Percentiles rank a stretch among this genome's conserved stretches.
These are phyloP conservation scores for Diachrysia chrysitis DNA, from an alignment of 2,888 invertebrate species.

Conservation along the genomic window DNA sequence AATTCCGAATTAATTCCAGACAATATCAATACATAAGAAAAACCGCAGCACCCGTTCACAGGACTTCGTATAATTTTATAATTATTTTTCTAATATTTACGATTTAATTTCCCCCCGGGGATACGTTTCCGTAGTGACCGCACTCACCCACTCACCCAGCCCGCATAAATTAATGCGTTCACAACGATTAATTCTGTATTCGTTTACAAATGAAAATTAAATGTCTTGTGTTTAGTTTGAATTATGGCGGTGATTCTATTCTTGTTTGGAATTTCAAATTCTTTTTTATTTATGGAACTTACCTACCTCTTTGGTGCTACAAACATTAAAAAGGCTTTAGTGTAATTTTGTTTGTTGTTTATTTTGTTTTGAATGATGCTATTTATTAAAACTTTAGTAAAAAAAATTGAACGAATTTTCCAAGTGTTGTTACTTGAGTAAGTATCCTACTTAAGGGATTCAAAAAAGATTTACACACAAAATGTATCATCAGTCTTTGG, in stretches of 20 bases:
- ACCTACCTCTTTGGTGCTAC: not conserved
- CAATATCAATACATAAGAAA: not conserved
- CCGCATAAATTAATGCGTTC: conserved; percentile 63
- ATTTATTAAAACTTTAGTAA: too few species aligned
- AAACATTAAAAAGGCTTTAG: not conserved
- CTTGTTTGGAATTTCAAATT: conserved; percentile 1
- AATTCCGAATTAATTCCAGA: not conserved
- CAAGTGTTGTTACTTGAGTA: too few species aligned
- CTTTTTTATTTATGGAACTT: not conserved
- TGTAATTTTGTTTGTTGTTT: not conserved
- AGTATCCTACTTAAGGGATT: too few species aligned
- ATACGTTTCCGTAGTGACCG: conserved; percentile 57
- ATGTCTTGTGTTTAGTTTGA: conserved; percentile 52
- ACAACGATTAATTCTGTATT: conserved; percentile 62
- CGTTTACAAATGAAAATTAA: conserved; percentile 59
- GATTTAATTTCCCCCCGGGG: conserved; percentile 75
- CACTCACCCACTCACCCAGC: conserved; percentile 34
- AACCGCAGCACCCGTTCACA: conserved; percentile 10
- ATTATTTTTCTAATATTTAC: conserved; percentile 79
- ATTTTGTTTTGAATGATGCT: not conserved
- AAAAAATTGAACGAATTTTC: too few species aligned
- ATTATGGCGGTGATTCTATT: conserved; percentile 32
- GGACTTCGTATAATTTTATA: conserved; percentile 26
- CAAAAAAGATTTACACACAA: too few species aligned
- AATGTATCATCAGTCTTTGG: too few species aligned